phyloP scores from a whole-genome alignment of 30 jellyfish, hydroid and myxozoan genomes.

The Hydra vulgaris region DNA sequence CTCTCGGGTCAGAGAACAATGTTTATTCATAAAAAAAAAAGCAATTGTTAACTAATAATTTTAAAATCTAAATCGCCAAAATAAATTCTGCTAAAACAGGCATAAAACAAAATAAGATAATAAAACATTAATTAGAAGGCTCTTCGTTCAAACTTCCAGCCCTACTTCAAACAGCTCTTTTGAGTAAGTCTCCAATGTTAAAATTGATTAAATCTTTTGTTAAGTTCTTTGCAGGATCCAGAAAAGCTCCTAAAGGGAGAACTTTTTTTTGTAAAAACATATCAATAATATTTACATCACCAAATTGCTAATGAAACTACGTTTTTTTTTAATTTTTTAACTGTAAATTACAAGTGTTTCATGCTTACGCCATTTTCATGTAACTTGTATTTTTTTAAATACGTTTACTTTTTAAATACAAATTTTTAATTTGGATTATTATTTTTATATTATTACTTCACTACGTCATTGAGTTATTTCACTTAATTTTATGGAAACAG shows the following conservation, averaged over 20 bases:
- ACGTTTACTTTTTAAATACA: not conserved
- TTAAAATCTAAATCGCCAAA: not conserved
- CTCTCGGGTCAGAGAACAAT: not conserved
- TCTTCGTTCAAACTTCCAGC: not conserved
- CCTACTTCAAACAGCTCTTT: not conserved
- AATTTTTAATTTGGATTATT: not conserved
- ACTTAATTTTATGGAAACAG: not conserved
- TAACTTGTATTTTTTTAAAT: not conserved
- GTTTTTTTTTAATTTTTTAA: not conserved
- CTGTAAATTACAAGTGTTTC: not conserved
- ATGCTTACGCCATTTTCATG: not conserved
- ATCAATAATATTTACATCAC: not conserved
- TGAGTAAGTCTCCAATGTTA: not conserved
- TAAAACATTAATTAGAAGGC: not conserved
- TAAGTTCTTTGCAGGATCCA: not conserved
- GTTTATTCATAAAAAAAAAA: not conserved
- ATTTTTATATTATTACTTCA: not conserved
- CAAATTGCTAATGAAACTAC: not conserved
- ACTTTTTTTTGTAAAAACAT: not conserved
- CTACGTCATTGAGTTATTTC: not conserved
- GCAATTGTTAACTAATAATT: not conserved
- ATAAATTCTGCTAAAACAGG: not conserved
- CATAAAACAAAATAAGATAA: not conserved
- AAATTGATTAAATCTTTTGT: not conserved
- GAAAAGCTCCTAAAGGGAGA: not conserved